Conservation (phyloP, 1,140 invertebrate genomes). For the Magallana gigas region DNA sequence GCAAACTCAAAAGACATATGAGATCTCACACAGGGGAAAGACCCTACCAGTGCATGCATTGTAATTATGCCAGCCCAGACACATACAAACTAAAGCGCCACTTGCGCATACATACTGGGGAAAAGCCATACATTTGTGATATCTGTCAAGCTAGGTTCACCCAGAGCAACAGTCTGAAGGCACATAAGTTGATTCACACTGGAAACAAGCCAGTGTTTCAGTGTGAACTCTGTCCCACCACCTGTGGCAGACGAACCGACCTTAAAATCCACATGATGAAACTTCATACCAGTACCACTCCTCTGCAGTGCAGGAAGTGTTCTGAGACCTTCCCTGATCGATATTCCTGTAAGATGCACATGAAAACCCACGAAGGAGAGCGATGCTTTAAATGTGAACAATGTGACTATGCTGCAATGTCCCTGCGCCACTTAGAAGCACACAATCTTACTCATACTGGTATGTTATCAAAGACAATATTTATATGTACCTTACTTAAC, state of each 20-base stretch:
- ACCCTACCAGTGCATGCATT: conserved; percentile 89
- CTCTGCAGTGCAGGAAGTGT: conserved; percentile 94
- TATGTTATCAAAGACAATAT: not conserved
- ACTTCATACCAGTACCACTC: conserved; percentile 95
- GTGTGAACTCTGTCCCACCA: conserved; percentile 96
- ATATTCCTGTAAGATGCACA: conserved; percentile 84
- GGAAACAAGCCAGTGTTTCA: conserved; percentile 97
- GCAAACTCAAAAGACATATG: conserved; percentile 95
- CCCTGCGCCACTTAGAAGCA: conserved; percentile 94
- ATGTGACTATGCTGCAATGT: conserved; percentile 96
- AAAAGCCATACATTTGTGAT: conserved; percentile 95
- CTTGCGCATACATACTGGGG: conserved; percentile 94
- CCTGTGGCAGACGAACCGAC: conserved; percentile 97
- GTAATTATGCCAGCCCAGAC: conserved; percentile 98
- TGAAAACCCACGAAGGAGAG: conserved; percentile 96
- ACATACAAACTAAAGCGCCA: conserved; percentile 97
- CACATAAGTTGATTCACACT: conserved; percentile 96
- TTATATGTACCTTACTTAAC: too few relatives aligned
- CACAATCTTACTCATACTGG: conserved; percentile 93
- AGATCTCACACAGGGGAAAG: conserved; percentile 87
- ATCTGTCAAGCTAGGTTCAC: conserved; percentile 91
- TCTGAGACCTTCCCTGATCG: conserved; percentile 94
- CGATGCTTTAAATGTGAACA: conserved; percentile 97
- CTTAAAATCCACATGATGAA: conserved; percentile 97
- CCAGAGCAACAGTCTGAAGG: conserved; percentile 91